Conservation (phyloP, 2,888 invertebrate genomes). For the Chromoteleia sp. region DNA sequence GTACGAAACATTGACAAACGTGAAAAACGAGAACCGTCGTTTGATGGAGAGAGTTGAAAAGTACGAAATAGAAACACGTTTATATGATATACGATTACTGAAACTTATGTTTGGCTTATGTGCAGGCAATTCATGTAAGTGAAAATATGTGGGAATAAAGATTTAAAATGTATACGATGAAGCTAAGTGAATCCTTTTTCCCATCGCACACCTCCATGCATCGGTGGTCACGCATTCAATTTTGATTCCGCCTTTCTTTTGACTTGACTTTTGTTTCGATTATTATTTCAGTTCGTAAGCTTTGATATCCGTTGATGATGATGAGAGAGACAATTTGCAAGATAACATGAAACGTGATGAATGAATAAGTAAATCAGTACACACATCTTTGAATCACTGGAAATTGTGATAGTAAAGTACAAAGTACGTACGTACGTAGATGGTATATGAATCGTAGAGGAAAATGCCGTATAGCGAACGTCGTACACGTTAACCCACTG, state of each 20-base stretch:
- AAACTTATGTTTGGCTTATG: slow-evolving; percentile 83
- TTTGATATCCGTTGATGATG: slow-evolving; percentile 38
- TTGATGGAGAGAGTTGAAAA: slow-evolving; percentile 49
- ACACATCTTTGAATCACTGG: slow-evolving; percentile 63
- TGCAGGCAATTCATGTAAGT: slow-evolving; percentile 83
- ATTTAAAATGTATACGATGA: slow-evolving; percentile 80
- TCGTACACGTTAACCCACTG: too few relatives aligned
- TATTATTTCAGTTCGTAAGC: slow-evolving; percentile 11
- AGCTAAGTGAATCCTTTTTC: slow-evolving; percentile 76
- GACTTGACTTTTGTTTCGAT: not conserved
- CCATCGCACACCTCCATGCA: slow-evolving; percentile 61
- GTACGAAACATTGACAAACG: slow-evolving; percentile 15
- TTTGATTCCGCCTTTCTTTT: slow-evolving; percentile 14
- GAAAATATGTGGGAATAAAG: slow-evolving; percentile 84
- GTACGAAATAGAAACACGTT: slow-evolving; percentile 60
- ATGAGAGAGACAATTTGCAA: slow-evolving; percentile 43
- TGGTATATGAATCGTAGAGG: slow-evolving; percentile 10
- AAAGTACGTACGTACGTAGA: slow-evolving; percentile 15
- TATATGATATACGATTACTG: slow-evolving; percentile 81
- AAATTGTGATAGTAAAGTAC: slow-evolving; percentile 31
- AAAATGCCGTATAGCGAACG: slow-evolving; percentile 40
- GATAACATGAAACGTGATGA: slow-evolving; percentile 8
- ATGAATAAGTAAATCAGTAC: slow-evolving; percentile 37
- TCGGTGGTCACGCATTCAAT: slow-evolving; percentile 59
- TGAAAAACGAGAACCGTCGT: not conserved